A percentile compares a stretch with the other conserved stretches of the same genome.
Evolutionary conservation across 2,113 vertebrate species (phyloP).

Genomic region (Myotis yumanensis): DNA sequence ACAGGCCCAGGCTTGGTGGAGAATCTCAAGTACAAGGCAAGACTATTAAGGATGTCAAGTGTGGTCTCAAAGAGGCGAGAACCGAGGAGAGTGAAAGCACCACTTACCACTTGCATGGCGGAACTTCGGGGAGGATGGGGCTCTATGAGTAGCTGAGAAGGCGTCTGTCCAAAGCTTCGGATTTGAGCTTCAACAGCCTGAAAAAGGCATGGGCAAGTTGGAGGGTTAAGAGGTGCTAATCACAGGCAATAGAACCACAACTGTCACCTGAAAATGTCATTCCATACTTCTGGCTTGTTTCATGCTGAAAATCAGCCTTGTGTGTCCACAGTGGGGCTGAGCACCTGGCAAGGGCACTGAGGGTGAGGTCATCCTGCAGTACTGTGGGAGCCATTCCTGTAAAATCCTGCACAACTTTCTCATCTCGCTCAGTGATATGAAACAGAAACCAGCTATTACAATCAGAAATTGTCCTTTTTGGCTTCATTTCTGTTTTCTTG

Average conservation of each 20-base stretch:
- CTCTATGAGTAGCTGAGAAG: conserved; percentile 96
- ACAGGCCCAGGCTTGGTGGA: neutral
- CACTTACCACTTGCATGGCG: conserved; percentile 99
- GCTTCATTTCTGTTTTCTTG: conserved; percentile 79
- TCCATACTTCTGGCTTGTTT: conserved; percentile 88
- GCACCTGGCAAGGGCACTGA: conserved; percentile 86
- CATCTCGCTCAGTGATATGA: conserved; percentile 87
- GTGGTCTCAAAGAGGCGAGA: neutral
- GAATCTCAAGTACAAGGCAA: neutral
- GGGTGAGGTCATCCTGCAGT: conserved; percentile 88
- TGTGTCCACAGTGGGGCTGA: conserved; percentile 81
- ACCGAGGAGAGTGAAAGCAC: neutral
- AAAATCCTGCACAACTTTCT: conserved; percentile 86
- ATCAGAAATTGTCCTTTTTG: conserved; percentile 79
- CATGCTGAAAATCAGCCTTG: conserved; percentile 82
- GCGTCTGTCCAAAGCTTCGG: conserved; percentile 98
- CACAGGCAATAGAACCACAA: conserved; percentile 91
- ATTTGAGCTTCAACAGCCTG: conserved; percentile 99
- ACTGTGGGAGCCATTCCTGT: conserved; percentile 88
- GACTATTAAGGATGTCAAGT: neutral
- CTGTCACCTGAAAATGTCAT: conserved; percentile 90
- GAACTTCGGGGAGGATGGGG: conserved; percentile 97
- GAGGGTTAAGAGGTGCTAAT: conserved; percentile 92
- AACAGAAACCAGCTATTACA: conserved; percentile 86
- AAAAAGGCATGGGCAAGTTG: conserved; percentile 82